Conservation (phyloP, 2,888 invertebrate genomes). For the Sceliomorpha sp. region DNA sequence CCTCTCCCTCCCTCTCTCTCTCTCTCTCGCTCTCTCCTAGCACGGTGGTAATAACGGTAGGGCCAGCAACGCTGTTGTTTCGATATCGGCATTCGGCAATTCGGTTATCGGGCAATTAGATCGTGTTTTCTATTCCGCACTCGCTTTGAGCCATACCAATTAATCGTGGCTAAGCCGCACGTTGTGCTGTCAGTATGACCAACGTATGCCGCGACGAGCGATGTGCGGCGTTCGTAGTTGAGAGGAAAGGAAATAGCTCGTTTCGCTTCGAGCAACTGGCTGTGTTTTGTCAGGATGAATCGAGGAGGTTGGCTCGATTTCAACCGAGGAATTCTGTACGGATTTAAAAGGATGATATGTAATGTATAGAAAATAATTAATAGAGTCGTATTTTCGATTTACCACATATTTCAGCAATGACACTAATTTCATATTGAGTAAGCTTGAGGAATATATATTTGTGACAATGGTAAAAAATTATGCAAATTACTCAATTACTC, state of each 20-base stretch:
- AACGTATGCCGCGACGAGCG: constrained; percentile 3
- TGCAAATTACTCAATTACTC: background rate
- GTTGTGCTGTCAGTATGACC: constrained; percentile 15
- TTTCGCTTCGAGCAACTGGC: constrained; percentile 4
- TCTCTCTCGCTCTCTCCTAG: too few relatives aligned
- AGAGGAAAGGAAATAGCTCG: constrained; percentile 14
- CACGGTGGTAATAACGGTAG: constrained; percentile 2
- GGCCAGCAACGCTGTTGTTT: constrained; percentile 37
- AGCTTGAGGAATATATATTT: too few relatives aligned
- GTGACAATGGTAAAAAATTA: too few relatives aligned
- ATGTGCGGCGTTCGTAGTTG: too few relatives aligned
- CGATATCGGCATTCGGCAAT: constrained; percentile 47
- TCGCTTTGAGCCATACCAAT: constrained; percentile 60
- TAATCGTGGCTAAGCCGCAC: constrained; percentile 51
- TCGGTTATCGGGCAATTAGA: constrained; percentile 58
- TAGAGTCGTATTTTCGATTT: too few relatives aligned
- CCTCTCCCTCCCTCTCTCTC: too few relatives aligned
- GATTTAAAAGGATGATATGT: too few relatives aligned
- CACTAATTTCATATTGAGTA: too few relatives aligned
- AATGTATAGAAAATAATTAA: too few relatives aligned
- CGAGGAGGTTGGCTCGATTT: too few relatives aligned
- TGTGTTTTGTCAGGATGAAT: too few relatives aligned
- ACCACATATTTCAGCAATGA: background rate
- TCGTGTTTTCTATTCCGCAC: constrained; percentile 53
- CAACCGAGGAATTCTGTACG: too few relatives aligned